phyloP scores from a whole-genome alignment of 2,113 vertebrate genomes.

The Siniperca knerii region DNA sequence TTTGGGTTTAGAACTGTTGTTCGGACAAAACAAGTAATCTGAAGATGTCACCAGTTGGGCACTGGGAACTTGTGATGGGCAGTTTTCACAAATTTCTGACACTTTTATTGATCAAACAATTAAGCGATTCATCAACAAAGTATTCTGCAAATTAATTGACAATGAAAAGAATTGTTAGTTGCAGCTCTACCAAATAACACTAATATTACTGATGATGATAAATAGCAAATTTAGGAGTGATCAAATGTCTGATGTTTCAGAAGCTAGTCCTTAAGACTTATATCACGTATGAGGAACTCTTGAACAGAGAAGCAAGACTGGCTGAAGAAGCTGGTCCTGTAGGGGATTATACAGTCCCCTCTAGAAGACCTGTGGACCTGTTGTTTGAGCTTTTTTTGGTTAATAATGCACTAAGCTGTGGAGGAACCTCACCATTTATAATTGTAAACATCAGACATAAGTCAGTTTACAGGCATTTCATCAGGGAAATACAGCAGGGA shows the following conservation, averaged over 20 bases:
- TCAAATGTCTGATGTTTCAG: neutral
- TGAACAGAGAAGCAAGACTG: neutral
- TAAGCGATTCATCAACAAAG: neutral
- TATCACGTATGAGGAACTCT: neutral
- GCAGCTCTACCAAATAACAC: neutral
- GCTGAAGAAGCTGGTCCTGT: neutral
- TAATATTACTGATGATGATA: neutral
- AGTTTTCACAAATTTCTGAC: too few relatives aligned
- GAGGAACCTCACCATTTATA: constrained; percentile 1
- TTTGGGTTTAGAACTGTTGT: neutral
- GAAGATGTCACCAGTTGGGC: too few relatives aligned
- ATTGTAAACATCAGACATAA: neutral
- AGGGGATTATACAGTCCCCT: neutral
- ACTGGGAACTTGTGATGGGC: too few relatives aligned
- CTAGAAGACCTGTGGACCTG: neutral
- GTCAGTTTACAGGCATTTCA: neutral
- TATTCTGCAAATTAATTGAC: neutral
- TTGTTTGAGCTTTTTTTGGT: neutral
- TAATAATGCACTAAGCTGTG: neutral
- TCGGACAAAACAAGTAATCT: neutral
- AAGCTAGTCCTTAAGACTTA: neutral
- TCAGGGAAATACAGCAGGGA: neutral
- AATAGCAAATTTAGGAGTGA: neutral
- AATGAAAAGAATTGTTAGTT: neutral
- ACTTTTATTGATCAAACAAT: too few relatives aligned